Percentiles rank a stretch among this genome's conserved stretches.
phyloP scores from a whole-genome alignment of 37 sponge, comb jelly and placozoan genomes.

The Agelas oroides region DNA sequence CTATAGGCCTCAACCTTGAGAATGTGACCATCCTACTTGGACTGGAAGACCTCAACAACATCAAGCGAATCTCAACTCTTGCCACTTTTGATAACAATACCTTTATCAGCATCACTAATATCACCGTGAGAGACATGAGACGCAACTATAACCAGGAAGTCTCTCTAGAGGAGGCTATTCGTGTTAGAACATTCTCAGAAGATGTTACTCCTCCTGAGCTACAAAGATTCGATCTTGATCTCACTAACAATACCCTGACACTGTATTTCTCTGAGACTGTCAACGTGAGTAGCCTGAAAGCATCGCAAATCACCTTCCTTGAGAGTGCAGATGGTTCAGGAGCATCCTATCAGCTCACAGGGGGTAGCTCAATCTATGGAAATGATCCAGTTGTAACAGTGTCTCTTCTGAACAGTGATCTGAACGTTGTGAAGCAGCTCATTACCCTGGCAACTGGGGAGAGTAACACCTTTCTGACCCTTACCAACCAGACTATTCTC shows the following conservation, averaged over 20 bases:
- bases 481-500: constrained; percentile 59
- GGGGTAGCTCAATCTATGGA: constrained; percentile 45
- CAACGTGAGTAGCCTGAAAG: constrained; percentile 68
- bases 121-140: constrained; percentile 71
- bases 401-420: constrained; percentile 62
- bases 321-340: constrained; percentile 33
- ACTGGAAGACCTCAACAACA: constrained; percentile 77
- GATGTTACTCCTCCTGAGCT: constrained; percentile 66
- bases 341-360: constrained; percentile 64
- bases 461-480: constrained; percentile 62
- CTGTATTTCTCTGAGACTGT: constrained; percentile 90
- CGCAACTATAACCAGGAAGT: constrained; percentile 63
- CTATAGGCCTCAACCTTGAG: constrained; percentile 8
- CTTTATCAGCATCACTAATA: constrained; percentile 59
- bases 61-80: constrained; percentile 73
- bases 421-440: constrained; percentile 75
- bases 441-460: constrained; percentile 49
- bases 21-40: constrained; percentile 69
- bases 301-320: constrained; percentile 74
- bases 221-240: constrained; percentile 65
- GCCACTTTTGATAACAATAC: constrained; percentile 64
- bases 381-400: constrained; percentile 64
- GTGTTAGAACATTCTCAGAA: constrained; percentile 37
- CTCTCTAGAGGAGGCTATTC: constrained; percentile 27
- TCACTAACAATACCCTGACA: constrained; percentile 69